These are phyloP conservation scores for Hylomyscus alleni DNA, from an alignment of 2,797 vertebrate genomes.

Conservation along the genomic window DNA sequence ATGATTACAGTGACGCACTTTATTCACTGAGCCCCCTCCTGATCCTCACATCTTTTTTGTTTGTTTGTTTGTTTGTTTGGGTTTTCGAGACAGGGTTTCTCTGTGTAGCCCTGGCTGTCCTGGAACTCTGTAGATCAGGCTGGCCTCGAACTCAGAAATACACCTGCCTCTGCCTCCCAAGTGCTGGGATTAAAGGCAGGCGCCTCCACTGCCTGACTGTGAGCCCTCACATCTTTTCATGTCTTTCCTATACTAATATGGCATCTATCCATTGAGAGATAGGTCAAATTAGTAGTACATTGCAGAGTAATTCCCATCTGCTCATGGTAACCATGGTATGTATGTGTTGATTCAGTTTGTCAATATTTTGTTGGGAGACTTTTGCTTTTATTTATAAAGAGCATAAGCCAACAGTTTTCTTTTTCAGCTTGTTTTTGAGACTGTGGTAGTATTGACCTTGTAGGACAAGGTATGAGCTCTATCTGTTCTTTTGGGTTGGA, in stretches of 20 bases:
- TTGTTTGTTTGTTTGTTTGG: too few species aligned
- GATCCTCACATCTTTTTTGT: neutral
- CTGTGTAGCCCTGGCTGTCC: too few species aligned
- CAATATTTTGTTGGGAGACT: neutral
- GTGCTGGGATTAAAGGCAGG: too few species aligned
- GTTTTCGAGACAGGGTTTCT: too few species aligned
- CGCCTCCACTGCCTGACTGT: too few species aligned
- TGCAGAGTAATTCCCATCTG: neutral
- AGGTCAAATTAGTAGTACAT: neutral
- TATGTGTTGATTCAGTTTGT: conserved; percentile 1
- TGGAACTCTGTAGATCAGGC: too few species aligned
- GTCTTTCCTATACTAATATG: neutral
- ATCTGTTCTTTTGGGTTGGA: neutral
- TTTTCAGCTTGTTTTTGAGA: neutral
- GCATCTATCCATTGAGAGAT: neutral
- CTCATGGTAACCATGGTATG: neutral
- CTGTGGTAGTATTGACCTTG: neutral
- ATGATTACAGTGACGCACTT: neutral
- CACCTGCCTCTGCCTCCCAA: too few species aligned
- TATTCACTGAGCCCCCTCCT: neutral
- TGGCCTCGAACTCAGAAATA: too few species aligned
- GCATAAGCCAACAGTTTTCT: neutral
- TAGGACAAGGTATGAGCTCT: neutral
- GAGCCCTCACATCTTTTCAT: neutral
- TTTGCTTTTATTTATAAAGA: conserved; percentile 9